These are phyloP conservation scores for Tetraodon nigroviridis DNA, from an alignment of 2,113 vertebrate species.

Conservation along the genomic window DNA sequence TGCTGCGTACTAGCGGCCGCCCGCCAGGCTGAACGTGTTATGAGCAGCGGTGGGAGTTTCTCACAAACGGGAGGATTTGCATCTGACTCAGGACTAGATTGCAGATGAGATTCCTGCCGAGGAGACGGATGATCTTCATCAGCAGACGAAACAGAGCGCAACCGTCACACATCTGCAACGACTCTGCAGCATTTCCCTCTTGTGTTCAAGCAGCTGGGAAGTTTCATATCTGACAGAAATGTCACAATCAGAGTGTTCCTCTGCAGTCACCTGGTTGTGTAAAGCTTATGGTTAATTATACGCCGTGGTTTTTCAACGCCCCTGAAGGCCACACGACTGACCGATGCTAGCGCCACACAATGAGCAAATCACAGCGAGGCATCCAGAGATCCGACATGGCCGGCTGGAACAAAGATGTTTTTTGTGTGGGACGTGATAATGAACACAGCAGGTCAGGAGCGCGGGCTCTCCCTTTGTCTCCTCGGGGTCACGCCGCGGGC, in stretches of 20 bases:
- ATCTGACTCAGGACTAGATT: slow-evolving; percentile 32
- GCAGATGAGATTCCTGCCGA: slow-evolving; percentile 2
- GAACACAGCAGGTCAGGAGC: neutral
- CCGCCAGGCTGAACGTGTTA: slow-evolving; percentile 3
- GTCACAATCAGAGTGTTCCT: no score
- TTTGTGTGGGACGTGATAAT: slow-evolving; percentile 25
- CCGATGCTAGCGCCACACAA: no score
- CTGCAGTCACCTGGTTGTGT: no score
- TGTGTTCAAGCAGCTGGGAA: neutral
- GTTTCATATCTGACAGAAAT: neutral
- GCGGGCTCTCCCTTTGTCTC: slow-evolving; percentile 33
- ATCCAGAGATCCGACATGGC: neutral
- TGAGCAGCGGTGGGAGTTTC: slow-evolving; percentile 34
- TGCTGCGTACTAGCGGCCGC: neutral
- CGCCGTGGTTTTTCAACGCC: no score
- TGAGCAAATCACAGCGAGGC: neutral
- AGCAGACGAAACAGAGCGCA: slow-evolving; percentile 22
- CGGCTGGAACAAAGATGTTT: slow-evolving; percentile 33
- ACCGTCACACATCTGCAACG: slow-evolving; percentile 1
- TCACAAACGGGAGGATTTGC: slow-evolving; percentile 33
- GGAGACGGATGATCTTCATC: slow-evolving; percentile 41
- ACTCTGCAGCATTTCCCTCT: slow-evolving; percentile 3
- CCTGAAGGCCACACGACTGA: no score
- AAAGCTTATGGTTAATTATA: no score
- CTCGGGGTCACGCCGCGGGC: slow-evolving; percentile 31